Base-by-base conservation (phyloP, 1,140 invertebrate genomes). In the Brachionus koreanus region DNA sequence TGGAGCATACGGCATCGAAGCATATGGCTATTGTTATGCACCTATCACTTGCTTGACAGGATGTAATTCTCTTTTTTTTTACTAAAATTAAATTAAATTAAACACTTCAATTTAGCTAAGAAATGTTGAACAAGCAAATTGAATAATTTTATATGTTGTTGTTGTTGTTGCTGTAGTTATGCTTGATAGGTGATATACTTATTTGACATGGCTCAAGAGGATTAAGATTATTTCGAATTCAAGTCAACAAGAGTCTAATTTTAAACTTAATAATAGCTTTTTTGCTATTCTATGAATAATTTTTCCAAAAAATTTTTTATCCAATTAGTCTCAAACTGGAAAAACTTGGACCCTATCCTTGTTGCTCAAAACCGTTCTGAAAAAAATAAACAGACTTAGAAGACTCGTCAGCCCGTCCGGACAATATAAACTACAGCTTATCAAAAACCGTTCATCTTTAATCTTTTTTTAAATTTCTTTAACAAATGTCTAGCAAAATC, bases 121-220 rank as follows among this genome's bases (percentile, higher is more conserved):
- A 3, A 6, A 57, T 19, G 49, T 19, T 13, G 1, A 13, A 42
- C 12, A 57, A 10, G 16, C 19, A 57, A 57, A 57, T 57, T 16
- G 19, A 37, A 69, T 39, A 16, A 12, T 7, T 69, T n/a, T n/a
- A n/a, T n/a, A n/a, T n/a, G n/a, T n/a, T n/a, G n/a, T 69, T 1
- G 29, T 3, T 29, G 29, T 29, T 29, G 3, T 29, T 29, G 29
- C 3, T 29, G 29, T 43, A 9, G 13, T 16, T 69, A 69, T 43
- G 65, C n/a, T 37, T 69, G 65, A 69, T 69, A 69, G 65, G 65
- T 69, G 65, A 69, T 69, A 69, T 69, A 69, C 65, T 37, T 65
- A 65, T 65, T 65, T 35, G 16, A 37, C 42, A 69, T 39, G 35
- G 65, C 65, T 69, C 65, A 69, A 69, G 65, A 69, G 65, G 65